A percentile compares a stretch with the other conserved stretches of the same genome.
Conservation (phyloP, 2,888 invertebrate genomes). For the Fragum sueziense region DNA sequence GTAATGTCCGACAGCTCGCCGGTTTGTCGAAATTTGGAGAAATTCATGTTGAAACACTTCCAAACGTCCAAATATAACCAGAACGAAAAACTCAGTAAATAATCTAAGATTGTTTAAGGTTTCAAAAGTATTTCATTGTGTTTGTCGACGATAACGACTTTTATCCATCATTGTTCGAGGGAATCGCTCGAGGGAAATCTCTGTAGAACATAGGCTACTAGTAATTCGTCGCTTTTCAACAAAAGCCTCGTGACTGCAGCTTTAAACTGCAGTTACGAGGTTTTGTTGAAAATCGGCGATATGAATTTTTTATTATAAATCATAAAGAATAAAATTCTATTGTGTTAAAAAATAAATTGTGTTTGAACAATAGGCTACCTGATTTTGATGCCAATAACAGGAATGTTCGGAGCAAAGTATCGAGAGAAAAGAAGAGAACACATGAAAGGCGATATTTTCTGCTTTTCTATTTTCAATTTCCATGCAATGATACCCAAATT, state of each 20-base stretch:
- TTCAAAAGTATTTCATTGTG: too few species aligned
- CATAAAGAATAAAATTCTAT: background rate
- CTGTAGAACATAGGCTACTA: too few species aligned
- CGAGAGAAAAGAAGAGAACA: background rate
- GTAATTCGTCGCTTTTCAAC: too few species aligned
- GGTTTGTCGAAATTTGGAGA: conserved; percentile 75
- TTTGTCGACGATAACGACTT: too few species aligned
- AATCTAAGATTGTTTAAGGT: too few species aligned
- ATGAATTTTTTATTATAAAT: background rate
- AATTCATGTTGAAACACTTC: conserved; percentile 67
- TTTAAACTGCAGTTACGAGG: too few species aligned
- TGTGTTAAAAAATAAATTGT: background rate
- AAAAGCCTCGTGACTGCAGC: too few species aligned
- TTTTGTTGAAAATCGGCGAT: too few species aligned
- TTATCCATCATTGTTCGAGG: background rate
- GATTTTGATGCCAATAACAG: background rate
- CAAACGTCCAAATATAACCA: background rate
- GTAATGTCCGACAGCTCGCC: conserved; percentile 82
- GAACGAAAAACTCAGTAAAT: too few species aligned
- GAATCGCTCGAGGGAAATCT: background rate
- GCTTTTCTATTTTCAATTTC: background rate
- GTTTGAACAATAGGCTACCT: background rate
- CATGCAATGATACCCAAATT: background rate
- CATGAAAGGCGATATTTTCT: background rate
- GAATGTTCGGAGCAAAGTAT: background rate